Evolutionary conservation across 2,888 invertebrate species (phyloP).

Genomic region (Dicyrtomina minuta): DNA sequence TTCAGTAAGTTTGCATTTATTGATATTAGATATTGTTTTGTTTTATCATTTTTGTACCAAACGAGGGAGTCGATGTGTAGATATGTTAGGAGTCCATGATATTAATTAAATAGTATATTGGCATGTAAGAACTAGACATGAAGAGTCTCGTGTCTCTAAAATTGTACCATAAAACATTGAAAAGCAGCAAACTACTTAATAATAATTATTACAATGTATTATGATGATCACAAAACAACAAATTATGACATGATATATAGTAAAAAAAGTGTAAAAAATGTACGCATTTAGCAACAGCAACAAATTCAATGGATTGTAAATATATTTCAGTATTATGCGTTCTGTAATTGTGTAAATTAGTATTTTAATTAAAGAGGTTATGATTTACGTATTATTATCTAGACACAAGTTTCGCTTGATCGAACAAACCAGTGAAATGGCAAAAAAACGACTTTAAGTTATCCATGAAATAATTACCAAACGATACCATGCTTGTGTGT

Average conservation of each 20-base stretch:
- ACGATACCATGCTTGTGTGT: too few species aligned
- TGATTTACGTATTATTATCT: too few species aligned
- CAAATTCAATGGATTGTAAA: too few species aligned
- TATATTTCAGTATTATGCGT: too few species aligned
- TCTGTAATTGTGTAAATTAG: too few species aligned
- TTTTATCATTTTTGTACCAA: constrained; percentile 12
- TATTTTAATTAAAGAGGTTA: too few species aligned
- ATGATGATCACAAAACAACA: not conserved
- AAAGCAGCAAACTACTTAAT: constrained; percentile 28
- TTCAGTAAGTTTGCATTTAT: constrained; percentile 2
- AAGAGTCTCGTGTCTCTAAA: not conserved
- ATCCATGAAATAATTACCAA: too few species aligned
- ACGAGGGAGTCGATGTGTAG: constrained; percentile 1
- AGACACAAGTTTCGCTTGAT: too few species aligned
- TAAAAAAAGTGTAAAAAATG: not conserved
- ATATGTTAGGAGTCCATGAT: not conserved
- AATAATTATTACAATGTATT: not conserved
- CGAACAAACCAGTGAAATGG: too few species aligned
- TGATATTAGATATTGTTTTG: constrained; percentile 17
- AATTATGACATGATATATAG: not conserved
- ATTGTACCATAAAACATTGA: constrained; percentile 20
- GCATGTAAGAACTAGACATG: not conserved
- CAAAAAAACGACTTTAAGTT: too few species aligned
- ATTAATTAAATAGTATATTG: not conserved
- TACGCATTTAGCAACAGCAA: too few species aligned